Evolutionary conservation across 2,113 vertebrate species (phyloP).

Genomic region (Micromys minutus): DNA sequence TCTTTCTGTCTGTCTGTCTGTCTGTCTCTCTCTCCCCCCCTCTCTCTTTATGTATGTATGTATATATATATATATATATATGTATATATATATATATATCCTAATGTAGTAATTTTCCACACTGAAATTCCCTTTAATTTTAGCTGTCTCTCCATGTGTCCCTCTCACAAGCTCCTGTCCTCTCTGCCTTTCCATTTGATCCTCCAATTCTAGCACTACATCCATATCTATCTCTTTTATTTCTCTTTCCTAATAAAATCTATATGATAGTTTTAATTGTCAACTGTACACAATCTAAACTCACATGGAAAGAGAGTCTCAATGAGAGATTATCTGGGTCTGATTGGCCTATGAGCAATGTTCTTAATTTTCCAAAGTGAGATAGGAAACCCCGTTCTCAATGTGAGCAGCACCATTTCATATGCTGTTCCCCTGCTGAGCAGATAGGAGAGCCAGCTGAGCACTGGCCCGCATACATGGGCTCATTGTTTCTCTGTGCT

Average conservation of each 20-base stretch:
- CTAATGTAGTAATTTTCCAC: not conserved
- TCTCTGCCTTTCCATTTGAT: not conserved
- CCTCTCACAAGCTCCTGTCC: not conserved
- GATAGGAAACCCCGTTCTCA: not conserved
- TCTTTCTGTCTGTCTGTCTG: rapidly evolving
- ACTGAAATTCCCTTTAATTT: not conserved
- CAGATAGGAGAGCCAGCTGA: not conserved
- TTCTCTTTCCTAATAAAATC: not conserved
- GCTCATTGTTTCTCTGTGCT: not conserved
- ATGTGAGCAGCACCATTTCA: not conserved
- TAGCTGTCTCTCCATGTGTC: not conserved
- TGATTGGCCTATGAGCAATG: not conserved
- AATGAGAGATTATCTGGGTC: not conserved
- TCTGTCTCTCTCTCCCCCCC: too few species aligned
- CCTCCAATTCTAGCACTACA: not conserved
- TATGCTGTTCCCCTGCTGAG: not conserved
- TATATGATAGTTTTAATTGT: not conserved
- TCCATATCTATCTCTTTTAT: not conserved
- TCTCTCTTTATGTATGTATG: too few species aligned
- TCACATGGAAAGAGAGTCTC: not conserved
- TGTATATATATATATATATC: too few species aligned
- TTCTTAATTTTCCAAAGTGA: not conserved
- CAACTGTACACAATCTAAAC: not conserved
- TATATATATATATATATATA: too few species aligned
- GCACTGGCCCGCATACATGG: too few species aligned